These are phyloP conservation scores for Merodon equestris DNA, from an alignment of 2,888 invertebrate genomes.

Conservation along the genomic window DNA sequence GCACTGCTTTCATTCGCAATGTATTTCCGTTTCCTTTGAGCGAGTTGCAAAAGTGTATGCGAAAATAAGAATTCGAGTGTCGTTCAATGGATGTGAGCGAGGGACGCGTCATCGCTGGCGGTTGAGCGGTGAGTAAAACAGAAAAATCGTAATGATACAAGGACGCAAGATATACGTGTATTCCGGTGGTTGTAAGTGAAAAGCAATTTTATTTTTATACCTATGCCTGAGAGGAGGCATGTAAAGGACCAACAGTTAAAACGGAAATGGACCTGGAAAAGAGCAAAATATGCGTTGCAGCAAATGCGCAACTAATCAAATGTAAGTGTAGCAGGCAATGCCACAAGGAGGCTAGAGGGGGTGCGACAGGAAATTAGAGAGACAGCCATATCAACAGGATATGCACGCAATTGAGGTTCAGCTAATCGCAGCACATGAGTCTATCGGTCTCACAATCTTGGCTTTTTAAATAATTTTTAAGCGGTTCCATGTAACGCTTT, in stretches of 20 bases:
- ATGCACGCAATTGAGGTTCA: too few relatives aligned
- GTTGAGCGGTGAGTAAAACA: slow-evolving; percentile 17
- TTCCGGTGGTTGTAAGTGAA: slow-evolving; percentile 37
- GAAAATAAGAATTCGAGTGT: slow-evolving; percentile 43
- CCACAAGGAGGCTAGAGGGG: too few relatives aligned
- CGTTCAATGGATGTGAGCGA: slow-evolving; percentile 9
- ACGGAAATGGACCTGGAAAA: too few relatives aligned
- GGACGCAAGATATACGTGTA: slow-evolving; percentile 23
- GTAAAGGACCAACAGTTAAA: too few relatives aligned
- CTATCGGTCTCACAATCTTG: too few relatives aligned
- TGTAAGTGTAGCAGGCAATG: too few relatives aligned
- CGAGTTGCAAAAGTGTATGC: slow-evolving; percentile 17
- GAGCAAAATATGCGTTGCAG: neutral
- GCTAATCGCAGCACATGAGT: too few relatives aligned
- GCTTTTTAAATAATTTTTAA: too few relatives aligned
- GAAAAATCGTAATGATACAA: slow-evolving; percentile 33
- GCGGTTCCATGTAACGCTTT: too few relatives aligned
- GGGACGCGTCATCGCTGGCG: neutral
- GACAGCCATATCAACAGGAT: too few relatives aligned
- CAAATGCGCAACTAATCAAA: too few relatives aligned
- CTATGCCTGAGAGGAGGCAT: neutral
- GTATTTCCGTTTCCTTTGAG: slow-evolving; percentile 69
- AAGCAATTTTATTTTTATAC: slow-evolving; percentile 52
- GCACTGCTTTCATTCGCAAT: slow-evolving; percentile 65
- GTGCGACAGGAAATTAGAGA: too few relatives aligned